Percentiles rank a stretch among this genome's conserved stretches.
Evolutionary conservation across 53 echinoderm and acorn worm species (phyloP).

Genomic region (Glandiceps talaboti): DNA sequence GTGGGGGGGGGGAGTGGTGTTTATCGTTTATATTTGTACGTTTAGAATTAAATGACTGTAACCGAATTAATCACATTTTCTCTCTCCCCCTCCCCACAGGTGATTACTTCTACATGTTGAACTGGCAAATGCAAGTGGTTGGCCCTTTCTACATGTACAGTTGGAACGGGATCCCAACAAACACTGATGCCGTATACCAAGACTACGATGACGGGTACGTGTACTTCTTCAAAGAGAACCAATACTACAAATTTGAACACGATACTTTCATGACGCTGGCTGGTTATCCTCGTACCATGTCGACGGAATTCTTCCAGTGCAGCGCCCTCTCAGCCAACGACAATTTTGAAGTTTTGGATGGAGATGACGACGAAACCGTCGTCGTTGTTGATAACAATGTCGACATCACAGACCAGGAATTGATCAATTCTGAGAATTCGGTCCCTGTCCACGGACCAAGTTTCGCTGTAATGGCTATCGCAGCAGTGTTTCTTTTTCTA

Average conservation of each 20-base stretch:
- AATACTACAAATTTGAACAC: constrained; percentile 55
- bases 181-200: constrained; percentile 40
- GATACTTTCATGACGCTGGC: constrained; percentile 36
- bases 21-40: no score
- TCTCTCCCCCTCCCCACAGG: constrained; percentile 44
- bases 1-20: no score
- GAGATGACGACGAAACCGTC: neutral
- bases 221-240: constrained; percentile 61
- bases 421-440: no score
- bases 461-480: no score
- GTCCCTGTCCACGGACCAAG: no score
- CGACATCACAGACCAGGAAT: no score
- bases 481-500: no score
- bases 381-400: neutral
- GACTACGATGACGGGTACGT: constrained; percentile 66
- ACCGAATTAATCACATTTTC: no score
- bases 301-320: neutral
- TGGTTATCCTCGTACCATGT: constrained; percentile 21
- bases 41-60: no score
- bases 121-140: constrained; percentile 34
- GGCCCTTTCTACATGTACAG: constrained; percentile 38
- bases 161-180: constrained; percentile 28
- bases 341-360: neutral
- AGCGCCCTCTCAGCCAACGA: neutral
- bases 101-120: constrained; percentile 43